A percentile compares a stretch with the other conserved stretches of the same genome.
Conservation (phyloP, 1,140 invertebrate genomes). For the Drosophila kikkawai region DNA sequence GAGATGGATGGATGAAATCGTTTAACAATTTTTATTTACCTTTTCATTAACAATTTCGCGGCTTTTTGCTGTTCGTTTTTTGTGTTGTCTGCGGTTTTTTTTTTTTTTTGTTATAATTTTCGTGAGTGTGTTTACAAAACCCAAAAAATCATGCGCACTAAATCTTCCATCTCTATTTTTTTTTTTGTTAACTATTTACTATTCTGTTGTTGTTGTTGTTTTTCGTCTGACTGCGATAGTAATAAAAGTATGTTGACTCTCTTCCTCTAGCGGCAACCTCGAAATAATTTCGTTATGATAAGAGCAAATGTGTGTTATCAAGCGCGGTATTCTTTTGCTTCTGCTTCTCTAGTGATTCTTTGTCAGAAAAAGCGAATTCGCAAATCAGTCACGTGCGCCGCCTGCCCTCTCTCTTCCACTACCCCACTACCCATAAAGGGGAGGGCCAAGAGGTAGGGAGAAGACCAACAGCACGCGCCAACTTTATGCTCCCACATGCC, state of each 20-base stretch:
- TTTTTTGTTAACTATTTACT: slow-evolving; percentile 7
- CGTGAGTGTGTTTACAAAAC: slow-evolving; percentile 43
- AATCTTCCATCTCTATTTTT: slow-evolving; percentile 21
- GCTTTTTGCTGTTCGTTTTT: slow-evolving; percentile 58
- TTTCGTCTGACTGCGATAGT: slow-evolving; percentile 31
- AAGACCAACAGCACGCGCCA: slow-evolving; percentile 42
- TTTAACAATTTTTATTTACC: slow-evolving; percentile 69
- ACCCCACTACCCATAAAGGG: background rate
- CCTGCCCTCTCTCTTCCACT: background rate
- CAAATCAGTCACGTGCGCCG: slow-evolving; percentile 57
- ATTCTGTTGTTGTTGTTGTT: background rate
- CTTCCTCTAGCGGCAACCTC: slow-evolving; percentile 20
- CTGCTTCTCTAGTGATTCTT: background rate
- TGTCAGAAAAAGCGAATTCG: slow-evolving; percentile 37
- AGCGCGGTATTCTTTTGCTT: slow-evolving; percentile 21
- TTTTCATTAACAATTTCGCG: slow-evolving; percentile 80
- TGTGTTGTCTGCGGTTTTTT: slow-evolving; percentile 39
- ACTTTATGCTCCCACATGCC: slow-evolving; percentile 18
- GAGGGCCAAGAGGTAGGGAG: background rate
- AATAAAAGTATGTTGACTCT: slow-evolving; percentile 39
- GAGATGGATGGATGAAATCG: slow-evolving; percentile 26
- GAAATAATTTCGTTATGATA: slow-evolving; percentile 50
- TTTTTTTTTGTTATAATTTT: slow-evolving; percentile 11
- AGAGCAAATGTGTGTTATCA: slow-evolving; percentile 57
- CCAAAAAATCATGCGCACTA: slow-evolving; percentile 60